Conservation (phyloP, 2,113 vertebrate species). For the Lates calcarifer region DNA sequence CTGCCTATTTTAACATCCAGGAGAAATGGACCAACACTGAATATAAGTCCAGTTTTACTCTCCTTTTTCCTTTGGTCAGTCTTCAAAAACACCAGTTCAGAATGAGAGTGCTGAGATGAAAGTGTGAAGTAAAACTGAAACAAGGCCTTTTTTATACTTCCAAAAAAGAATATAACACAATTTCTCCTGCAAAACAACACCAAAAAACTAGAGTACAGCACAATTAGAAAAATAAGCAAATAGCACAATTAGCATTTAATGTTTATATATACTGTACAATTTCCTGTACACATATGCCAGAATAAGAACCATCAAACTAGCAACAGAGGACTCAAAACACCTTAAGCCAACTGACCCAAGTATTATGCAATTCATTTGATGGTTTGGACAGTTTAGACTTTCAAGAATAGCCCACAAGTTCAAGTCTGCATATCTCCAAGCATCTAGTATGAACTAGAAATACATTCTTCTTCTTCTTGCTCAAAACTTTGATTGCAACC, state of each 20-base stretch:
- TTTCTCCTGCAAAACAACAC: too few species aligned
- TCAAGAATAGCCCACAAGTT: background rate
- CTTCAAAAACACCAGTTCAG: too few species aligned
- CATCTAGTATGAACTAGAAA: background rate
- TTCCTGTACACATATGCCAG: too few species aligned
- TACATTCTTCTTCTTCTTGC: background rate
- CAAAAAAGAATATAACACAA: too few species aligned
- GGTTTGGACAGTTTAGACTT: background rate
- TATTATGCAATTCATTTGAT: too few species aligned
- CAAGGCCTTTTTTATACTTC: background rate
- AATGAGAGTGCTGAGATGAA: background rate
- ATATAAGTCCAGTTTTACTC: background rate
- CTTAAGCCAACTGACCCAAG: too few species aligned
- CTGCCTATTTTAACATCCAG: background rate
- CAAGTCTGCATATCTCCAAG: background rate
- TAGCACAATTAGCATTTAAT: too few species aligned
- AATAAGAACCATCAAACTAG: too few species aligned
- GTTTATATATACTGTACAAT: too few species aligned
- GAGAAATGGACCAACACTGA: background rate
- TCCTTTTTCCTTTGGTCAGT: background rate
- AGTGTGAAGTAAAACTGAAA: background rate
- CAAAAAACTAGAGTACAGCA: too few species aligned
- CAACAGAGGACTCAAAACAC: too few species aligned
- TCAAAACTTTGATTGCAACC: background rate
- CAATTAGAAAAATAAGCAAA: too few species aligned